Evolutionary conservation across 2,113 vertebrate species (phyloP).

Genomic region (Oreochromis tanganicae): DNA sequence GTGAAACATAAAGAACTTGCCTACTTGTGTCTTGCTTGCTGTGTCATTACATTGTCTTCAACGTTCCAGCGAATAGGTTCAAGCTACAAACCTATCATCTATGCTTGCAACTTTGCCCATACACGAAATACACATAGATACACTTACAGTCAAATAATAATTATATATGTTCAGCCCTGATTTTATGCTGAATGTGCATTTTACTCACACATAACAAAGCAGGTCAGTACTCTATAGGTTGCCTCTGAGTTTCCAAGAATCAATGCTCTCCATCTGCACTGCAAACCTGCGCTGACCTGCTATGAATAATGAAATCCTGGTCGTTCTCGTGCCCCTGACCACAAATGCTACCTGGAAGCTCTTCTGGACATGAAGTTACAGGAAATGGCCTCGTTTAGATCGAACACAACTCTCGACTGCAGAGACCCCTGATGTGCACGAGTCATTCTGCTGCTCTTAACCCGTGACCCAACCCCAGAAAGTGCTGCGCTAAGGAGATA

Average conservation of each 20-base stretch:
- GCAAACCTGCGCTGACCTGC: conserved; percentile 62
- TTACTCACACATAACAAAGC: background rate
- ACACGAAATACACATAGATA: background rate
- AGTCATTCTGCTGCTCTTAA: conserved; percentile 61
- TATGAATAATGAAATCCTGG: conserved; percentile 73
- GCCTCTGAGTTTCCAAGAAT: conserved; percentile 52
- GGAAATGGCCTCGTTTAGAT: conserved; percentile 66
- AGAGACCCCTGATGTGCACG: conserved; percentile 15
- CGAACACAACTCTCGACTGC: conserved; percentile 43
- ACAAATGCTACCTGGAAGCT: conserved; percentile 69
- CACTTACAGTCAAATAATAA: background rate
- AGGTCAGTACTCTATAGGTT: background rate
- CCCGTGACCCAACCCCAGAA: conserved; percentile 56
- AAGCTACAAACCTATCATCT: too few species aligned
- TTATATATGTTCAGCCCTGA: background rate
- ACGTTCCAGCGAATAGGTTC: too few species aligned
- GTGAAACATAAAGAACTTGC: too few species aligned
- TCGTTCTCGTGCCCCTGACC: conserved; percentile 50
- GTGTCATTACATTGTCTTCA: too few species aligned
- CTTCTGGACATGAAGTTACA: conserved; percentile 37
- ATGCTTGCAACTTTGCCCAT: background rate
- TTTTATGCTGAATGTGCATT: background rate
- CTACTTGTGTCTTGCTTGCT: too few species aligned
- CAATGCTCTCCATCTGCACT: conserved; percentile 64
- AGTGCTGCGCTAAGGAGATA: conserved; percentile 58